Percentiles rank a stretch among this genome's conserved stretches.
These are phyloP conservation scores for Neotoma lepida DNA, from an alignment of 2,113 vertebrate genomes.

Conservation along the genomic window DNA sequence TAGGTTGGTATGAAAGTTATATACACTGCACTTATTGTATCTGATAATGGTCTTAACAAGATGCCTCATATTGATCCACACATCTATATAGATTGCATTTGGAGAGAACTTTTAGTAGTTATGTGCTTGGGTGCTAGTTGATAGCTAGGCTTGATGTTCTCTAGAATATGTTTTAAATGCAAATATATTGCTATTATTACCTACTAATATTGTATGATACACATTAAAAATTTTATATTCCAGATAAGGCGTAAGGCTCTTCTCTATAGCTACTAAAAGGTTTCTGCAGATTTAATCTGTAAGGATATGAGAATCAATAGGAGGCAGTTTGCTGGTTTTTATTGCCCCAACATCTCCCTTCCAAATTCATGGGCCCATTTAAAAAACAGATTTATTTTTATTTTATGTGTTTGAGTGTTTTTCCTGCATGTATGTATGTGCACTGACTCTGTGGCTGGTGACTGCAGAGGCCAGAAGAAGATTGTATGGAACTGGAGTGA, in stretches of 20 bases:
- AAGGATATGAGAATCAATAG: not conserved
- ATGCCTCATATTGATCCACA: not conserved
- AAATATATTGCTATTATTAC: not conserved
- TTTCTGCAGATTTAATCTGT: not conserved
- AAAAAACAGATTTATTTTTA: not conserved
- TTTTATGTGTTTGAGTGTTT: not conserved
- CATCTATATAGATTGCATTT: not conserved
- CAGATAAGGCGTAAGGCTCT: not conserved
- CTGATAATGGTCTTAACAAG: not conserved
- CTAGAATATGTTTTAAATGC: not conserved
- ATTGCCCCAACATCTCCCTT: not conserved
- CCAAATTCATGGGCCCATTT: not conserved
- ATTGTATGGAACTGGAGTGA: not conserved
- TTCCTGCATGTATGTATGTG: not conserved
- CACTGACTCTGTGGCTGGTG: not conserved
- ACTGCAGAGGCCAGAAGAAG: not conserved
- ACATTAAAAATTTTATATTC: not conserved
- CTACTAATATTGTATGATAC: not conserved
- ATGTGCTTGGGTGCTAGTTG: not conserved
- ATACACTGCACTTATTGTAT: not conserved
- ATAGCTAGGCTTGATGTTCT: not conserved
- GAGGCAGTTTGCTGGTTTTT: not conserved
- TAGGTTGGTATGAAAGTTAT: not conserved
- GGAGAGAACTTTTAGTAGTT: not conserved
- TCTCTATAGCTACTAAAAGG: not conserved